phyloP scores from a whole-genome alignment of 2,888 invertebrate genomes.

The Thymelicus lineola region DNA sequence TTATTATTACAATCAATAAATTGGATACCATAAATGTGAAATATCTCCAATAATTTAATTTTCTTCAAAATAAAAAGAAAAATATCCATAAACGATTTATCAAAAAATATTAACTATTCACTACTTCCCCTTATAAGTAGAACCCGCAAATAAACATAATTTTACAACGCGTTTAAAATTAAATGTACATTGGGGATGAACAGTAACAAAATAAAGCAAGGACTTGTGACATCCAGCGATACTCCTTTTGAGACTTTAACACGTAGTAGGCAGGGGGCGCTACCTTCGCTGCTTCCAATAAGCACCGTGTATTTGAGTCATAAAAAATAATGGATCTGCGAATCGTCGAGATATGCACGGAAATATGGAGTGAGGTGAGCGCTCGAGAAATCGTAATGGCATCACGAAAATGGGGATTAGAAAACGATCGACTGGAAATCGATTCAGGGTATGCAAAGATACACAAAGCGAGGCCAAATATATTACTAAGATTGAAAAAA shows the following conservation, averaged over 20 bases:
- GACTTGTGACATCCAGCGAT: conserved; percentile 58
- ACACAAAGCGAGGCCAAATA: conserved; percentile 34
- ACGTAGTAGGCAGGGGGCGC: conserved; percentile 68
- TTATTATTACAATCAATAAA: neutral
- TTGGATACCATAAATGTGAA: neutral
- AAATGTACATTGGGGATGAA: neutral
- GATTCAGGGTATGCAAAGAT: conserved; percentile 72
- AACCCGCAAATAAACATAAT: too few relatives aligned
- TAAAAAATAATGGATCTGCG: conserved; percentile 85
- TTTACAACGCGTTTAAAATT: too few relatives aligned
- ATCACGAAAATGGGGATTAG: conserved; percentile 83
- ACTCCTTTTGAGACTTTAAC: conserved; percentile 62
- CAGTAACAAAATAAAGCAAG: neutral
- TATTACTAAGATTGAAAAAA: conserved; percentile 2
- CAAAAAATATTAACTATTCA: too few relatives aligned
- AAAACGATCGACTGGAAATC: conserved; percentile 81
- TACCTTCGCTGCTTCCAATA: conserved; percentile 58
- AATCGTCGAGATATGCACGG: conserved; percentile 84
- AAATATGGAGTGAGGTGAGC: conserved; percentile 83
- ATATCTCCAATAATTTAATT: neutral
- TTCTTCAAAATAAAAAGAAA: neutral
- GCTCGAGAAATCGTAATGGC: conserved; percentile 83
- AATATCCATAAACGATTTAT: too few relatives aligned
- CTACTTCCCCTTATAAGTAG: too few relatives aligned
- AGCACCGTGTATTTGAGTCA: conserved; percentile 79